Percentiles rank a stretch among this genome's conserved stretches.
phyloP scores from a whole-genome alignment of 2,888 invertebrate genomes.

The Oasisia sp. region DNA sequence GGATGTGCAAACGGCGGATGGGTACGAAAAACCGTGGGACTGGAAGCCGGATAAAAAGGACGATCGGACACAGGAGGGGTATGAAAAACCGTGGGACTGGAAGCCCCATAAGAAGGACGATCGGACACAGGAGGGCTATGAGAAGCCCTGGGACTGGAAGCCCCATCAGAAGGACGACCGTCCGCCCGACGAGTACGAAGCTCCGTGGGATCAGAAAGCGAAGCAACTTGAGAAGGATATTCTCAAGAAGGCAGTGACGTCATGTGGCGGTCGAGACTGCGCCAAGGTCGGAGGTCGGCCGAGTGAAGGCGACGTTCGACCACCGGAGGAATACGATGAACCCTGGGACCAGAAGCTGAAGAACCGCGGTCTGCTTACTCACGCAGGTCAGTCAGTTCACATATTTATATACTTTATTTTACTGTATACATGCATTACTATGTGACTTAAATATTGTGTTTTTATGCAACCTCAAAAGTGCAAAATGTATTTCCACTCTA shows the following conservation, averaged over 20 bases:
- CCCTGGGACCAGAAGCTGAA: constrained; percentile 43
- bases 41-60: constrained; percentile 44
- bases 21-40: constrained; percentile 47
- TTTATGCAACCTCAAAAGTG: no score
- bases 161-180: constrained; percentile 43
- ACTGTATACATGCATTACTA: no score
- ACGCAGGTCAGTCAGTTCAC: neutral
- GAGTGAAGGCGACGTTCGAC: neutral
- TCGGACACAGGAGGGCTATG: constrained; percentile 36
- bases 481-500: no score
- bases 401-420: no score
- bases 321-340: constrained; percentile 43
- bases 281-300: neutral
- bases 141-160: constrained; percentile 45
- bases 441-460: no score
- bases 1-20: constrained; percentile 30
- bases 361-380: neutral
- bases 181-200: constrained; percentile 37
- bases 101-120: constrained; percentile 42
- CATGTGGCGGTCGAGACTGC: neutral
- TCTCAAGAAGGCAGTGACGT: constrained; percentile 21
- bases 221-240: constrained; percentile 28
- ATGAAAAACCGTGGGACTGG: constrained; percentile 46
- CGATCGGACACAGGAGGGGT: constrained; percentile 38
- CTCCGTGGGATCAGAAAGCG: constrained; percentile 34